Evolutionary conservation across 2,113 vertebrate species (phyloP).

Genomic region (Pituophis catenifer): DNA sequence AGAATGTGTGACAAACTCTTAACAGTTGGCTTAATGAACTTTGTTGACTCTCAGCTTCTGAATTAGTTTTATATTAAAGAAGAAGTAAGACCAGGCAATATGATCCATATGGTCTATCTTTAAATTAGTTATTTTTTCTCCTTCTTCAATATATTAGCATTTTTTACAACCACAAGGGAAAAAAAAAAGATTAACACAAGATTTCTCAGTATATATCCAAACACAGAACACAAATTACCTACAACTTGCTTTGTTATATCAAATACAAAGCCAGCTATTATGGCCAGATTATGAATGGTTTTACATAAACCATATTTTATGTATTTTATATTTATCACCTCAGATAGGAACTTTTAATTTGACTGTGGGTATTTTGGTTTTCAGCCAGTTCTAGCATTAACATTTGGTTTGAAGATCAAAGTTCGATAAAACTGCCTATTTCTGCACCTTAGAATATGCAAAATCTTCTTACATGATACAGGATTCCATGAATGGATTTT

Average conservation of each 20-base stretch:
- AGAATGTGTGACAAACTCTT: background rate
- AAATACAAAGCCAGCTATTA: slow-evolving; percentile 71
- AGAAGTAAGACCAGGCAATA: background rate
- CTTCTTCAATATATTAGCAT: background rate
- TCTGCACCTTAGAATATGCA: slow-evolving; percentile 56
- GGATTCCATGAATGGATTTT: slow-evolving; percentile 34
- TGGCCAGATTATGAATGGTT: slow-evolving; percentile 70
- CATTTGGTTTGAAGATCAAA: slow-evolving; percentile 59
- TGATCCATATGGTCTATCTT: background rate
- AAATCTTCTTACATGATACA: slow-evolving; percentile 22
- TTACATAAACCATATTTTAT: slow-evolving; percentile 60
- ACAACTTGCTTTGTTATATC: slow-evolving; percentile 58
- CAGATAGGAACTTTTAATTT: slow-evolving; percentile 73
- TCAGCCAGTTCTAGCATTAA: slow-evolving; percentile 73
- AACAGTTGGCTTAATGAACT: background rate
- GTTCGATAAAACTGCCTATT: slow-evolving; percentile 60
- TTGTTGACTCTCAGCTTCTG: background rate
- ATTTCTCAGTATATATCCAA: background rate
- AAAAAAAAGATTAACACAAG: background rate
- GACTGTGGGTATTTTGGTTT: slow-evolving; percentile 70
- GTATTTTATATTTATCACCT: slow-evolving; percentile 69
- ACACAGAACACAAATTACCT: slow-evolving; percentile 20
- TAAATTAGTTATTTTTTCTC: background rate
- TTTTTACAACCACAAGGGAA: background rate
- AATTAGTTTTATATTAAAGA: background rate